These are phyloP conservation scores for Trimorus sp. DNA, from an alignment of 2,888 invertebrate species.

Conservation along the genomic window DNA sequence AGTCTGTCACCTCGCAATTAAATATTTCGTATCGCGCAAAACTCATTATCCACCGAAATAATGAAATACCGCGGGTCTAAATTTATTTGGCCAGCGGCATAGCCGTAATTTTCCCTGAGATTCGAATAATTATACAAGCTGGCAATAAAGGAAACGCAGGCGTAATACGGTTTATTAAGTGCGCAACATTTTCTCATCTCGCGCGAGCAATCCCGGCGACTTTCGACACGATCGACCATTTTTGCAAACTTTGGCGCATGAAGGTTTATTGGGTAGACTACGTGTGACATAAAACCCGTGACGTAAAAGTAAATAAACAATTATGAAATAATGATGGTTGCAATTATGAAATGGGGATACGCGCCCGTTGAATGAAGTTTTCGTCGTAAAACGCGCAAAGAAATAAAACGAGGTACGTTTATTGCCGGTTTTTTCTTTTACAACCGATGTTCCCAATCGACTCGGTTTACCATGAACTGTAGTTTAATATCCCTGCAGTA, in stretches of 20 bases:
- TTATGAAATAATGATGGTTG: not conserved
- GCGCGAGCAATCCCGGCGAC: slow-evolving; percentile 12
- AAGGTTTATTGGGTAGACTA: not conserved
- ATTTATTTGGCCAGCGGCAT: not conserved
- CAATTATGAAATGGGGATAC: not conserved
- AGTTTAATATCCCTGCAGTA: too few relatives aligned
- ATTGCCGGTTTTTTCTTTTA: too few relatives aligned
- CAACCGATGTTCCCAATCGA: too few relatives aligned
- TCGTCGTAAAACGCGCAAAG: too few relatives aligned
- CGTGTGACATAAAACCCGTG: not conserved
- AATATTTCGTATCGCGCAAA: too few relatives aligned
- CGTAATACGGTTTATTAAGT: slow-evolving; percentile 35
- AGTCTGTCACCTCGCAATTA: too few relatives aligned
- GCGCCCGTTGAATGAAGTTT: too few relatives aligned
- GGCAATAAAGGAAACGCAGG: slow-evolving; percentile 29
- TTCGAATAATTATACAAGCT: slow-evolving; percentile 34
- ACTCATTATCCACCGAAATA: not conserved
- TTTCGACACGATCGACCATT: slow-evolving; percentile 14
- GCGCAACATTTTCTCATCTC: slow-evolving; percentile 34
- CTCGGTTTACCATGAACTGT: too few relatives aligned
- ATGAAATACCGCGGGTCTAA: too few relatives aligned
- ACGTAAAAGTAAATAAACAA: slow-evolving; percentile 10
- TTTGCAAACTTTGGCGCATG: not conserved
- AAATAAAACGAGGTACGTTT: too few relatives aligned
- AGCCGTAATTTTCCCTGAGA: not conserved